Evolutionary conservation across 1,140 invertebrate genomes (phyloP), one percentile per base, ranked within the genome.

Genomic region (Zaprionus capensis): DNA sequence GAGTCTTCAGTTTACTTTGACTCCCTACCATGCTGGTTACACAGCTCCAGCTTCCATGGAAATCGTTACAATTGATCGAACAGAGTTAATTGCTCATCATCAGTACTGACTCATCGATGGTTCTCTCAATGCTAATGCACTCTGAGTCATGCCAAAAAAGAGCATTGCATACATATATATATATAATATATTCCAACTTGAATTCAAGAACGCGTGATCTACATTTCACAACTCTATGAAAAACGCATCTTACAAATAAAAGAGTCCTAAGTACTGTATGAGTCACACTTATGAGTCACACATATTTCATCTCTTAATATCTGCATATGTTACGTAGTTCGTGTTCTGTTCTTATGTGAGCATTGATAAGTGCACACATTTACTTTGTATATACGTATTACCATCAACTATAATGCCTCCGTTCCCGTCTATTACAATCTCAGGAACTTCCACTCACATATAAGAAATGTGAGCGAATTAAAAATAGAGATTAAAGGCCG

Each of bases 401-500:
- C 9, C 9, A 31, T 11, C 28, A 31, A 9, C 2, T 31, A 31
- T 11, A 31, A 11, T 31, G 28, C 7, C 28, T 9, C 28, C 62
- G 12, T 15, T 5, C 14, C 6, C 38, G 46, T 44, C 41, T 44
- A 44, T 9, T 17, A 9, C 6, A 4, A 22, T 51, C 46, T 51
- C 9, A 11, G 20, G 20, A 1, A 51, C n/a, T 14, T 22, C 20
- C 20, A 22, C 7, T 17, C 17, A 15, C n/a, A 46, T 20, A 11
- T 7, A 20, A 24, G 24, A 46, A 49, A n/a, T 6, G 24, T 9
- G n/a, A 14, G 1, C 36, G 11, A 24, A 17, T 7, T 44, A 7
- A 44, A 44, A 34, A 67, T 53, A 67, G 22, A 67, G 64, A 67
- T 67, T 46, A 58, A 67, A 58, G 38, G 24, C 5, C 44, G 44